Conservation (phyloP, 2,113 vertebrate species). For the Alligator mississippiensis region DNA sequence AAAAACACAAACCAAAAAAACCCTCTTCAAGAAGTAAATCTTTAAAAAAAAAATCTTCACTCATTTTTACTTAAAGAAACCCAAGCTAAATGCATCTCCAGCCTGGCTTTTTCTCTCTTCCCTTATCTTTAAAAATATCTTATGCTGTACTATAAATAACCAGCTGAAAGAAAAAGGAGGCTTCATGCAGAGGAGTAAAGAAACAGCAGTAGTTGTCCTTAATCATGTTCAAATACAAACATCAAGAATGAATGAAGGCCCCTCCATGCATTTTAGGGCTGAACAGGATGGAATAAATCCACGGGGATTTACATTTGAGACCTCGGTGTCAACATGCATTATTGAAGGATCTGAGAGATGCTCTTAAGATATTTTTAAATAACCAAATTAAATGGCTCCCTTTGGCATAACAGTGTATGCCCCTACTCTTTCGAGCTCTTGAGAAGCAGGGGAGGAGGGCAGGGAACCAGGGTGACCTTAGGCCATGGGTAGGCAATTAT, state of each 20-base stretch:
- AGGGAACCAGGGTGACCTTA: background rate
- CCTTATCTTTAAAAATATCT: conserved; percentile 74
- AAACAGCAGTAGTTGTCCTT: conserved; percentile 34
- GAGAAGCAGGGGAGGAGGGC: background rate
- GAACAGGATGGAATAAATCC: conserved; percentile 8
- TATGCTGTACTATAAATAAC: conserved; percentile 74
- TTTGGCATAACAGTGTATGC: conserved; percentile 24
- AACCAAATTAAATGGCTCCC: conserved; percentile 37
- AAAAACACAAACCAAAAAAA: background rate
- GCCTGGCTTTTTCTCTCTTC: conserved; percentile 41
- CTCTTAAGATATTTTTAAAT: conserved; percentile 56
- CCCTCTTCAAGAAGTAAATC: conserved; percentile 16
- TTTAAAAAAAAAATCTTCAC: conserved; percentile 34
- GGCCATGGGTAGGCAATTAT: background rate
- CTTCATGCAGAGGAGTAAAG: conserved; percentile 12
- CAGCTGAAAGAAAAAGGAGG: conserved; percentile 47
- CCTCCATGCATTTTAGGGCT: conserved; percentile 28
- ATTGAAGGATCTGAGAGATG: conserved; percentile 43
- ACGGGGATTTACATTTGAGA: background rate
- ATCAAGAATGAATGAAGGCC: conserved; percentile 25
- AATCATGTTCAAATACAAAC: conserved; percentile 55
- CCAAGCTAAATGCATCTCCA: conserved; percentile 50
- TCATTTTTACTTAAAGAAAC: conserved; percentile 28
- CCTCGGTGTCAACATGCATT: conserved; percentile 46
- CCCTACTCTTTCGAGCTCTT: background rate